Evolutionary conservation across 2,888 invertebrate genomes (phyloP).

Genomic region (Lydus trimaculatus): DNA sequence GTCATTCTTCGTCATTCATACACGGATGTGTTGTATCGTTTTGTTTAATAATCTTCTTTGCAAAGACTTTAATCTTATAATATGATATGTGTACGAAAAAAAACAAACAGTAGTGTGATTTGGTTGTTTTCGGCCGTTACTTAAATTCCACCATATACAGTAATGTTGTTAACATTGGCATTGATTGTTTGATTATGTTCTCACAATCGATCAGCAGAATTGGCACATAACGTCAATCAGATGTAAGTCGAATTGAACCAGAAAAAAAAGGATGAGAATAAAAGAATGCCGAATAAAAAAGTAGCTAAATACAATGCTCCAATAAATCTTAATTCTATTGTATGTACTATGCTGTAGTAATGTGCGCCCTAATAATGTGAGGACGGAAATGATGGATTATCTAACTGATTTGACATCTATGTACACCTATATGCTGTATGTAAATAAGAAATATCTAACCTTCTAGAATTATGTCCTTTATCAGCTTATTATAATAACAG

Average conservation of each 20-base stretch:
- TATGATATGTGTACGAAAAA: constrained; percentile 9
- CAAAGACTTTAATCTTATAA: constrained; percentile 10
- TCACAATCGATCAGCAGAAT: constrained; percentile 56
- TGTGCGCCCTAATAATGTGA: constrained; percentile 53
- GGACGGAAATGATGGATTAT: constrained; percentile 57
- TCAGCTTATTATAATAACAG: no score
- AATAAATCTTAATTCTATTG: constrained; percentile 56
- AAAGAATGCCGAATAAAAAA: constrained; percentile 37
- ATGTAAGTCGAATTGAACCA: constrained; percentile 2
- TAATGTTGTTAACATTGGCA: not conserved
- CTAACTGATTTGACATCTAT: constrained; percentile 26
- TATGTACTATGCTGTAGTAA: constrained; percentile 52
- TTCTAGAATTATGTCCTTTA: no score
- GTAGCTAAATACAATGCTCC: constrained; percentile 49
- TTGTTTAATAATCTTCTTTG: constrained; percentile 10
- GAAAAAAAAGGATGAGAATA: not conserved
- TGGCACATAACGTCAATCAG: constrained; percentile 48
- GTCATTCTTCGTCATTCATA: constrained; percentile 57
- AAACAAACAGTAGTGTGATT: constrained; percentile 3
- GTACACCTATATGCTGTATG: not conserved
- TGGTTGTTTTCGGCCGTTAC: constrained; percentile 14
- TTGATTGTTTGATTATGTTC: constrained; percentile 40
- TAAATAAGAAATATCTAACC: constrained; percentile 1
- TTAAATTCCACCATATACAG: constrained; percentile 17
- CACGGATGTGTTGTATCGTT: constrained; percentile 42